Base-by-base conservation (phyloP, 2,113 vertebrate genomes). In the Stercorarius parasiticus region DNA sequence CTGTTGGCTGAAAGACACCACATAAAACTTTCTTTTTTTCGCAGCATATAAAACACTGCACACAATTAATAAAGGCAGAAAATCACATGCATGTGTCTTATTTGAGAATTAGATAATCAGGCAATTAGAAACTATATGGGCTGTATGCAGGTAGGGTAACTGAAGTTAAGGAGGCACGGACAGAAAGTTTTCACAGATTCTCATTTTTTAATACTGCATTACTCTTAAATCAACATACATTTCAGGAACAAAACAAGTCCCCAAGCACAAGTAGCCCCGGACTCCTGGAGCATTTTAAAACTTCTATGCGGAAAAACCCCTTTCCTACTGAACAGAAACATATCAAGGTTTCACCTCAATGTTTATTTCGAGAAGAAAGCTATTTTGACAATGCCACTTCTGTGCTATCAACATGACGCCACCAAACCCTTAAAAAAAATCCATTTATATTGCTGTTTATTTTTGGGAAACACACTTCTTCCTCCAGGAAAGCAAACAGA, bases 261-360 rank as follows among this genome's bases (percentile, higher is more conserved):
- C 45, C 55, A 64, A 1, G 40, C 30, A 80, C 2, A 6, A 20
- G 47, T 32, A 81, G 7, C 12, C 27, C 42, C 16, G 38, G 26
- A 42, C 4, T 71, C 40, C n/a, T 16, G 5, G 23, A 84, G 21
- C 16, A 38, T 66, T 82, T 70, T 2, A 29, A 71, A 77, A 34
- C 19, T 43, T 69, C 36, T 50, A 45, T 22, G 14, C 0, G 0
- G 23, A 92, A 81, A 84, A 53, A 18, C 0, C 2, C 2, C 5
- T 74, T 52, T 86, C 16, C n/a, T 74, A 47, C 15, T 62, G 27
- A 29, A 29, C 36, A 73, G 58, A 93, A 90, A 52, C 22, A 25
- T 17, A 34, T 22, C 6, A 17, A 26, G 47, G 5, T 58, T 88
- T 85, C 40, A 71, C 27, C 29, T 82, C 26, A 47, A 15, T 10